Evolutionary conservation across 2,113 vertebrate species (phyloP), one percentile per base, ranked within the genome.

Genomic region (Syrrhaptes paradoxus): DNA sequence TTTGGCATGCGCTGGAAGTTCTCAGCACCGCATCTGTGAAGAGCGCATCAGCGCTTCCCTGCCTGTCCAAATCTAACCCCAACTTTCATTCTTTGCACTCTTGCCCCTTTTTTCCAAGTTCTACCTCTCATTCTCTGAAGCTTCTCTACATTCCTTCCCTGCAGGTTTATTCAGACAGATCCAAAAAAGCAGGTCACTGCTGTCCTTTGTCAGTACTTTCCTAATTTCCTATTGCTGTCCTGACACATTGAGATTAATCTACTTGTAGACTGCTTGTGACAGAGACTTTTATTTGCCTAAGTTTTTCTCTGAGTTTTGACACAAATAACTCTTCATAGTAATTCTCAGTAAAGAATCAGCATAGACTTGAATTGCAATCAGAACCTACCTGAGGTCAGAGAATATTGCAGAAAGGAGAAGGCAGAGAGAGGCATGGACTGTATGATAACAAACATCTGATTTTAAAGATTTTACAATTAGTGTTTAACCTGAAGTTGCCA

Each of bases 401-500:
- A 48, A 12, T 81, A 49, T 58, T 92, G 93, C 80, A 81, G 59
- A 52, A 74, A 87, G 63, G 41, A 93, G 52, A 61, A 22, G 17
- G 12, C 17, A 74, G 45, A 75, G 87, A 95, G 91, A 72, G 57
- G 52, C 51, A 25, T 25, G 73, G 57, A 31, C 34, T 92, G 43
- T 43, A 7, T 77, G 31, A 17, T 80, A 83, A 54, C 29, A 83
- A 66, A 41, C 16, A 46, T 6, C 43, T 24, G 14, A 43, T 73
- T 89, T 51, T 93, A 81, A 83, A 90, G 68, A 59, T 46, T 74
- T 74, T 6, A 43, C 38, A 81, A 29, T 91, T 93, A 91, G 87
- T 94, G 28, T 89, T 94, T 93, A 94, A 96, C 67, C 55, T 88
- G 19, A 68, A 86, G 59, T 34, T 94, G 55, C 67, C 26, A 16